Percentiles rank a stretch among this genome's conserved stretches.
Conservation (phyloP, 1,140 invertebrate genomes). For the Pogonomyrmex californicus region DNA sequence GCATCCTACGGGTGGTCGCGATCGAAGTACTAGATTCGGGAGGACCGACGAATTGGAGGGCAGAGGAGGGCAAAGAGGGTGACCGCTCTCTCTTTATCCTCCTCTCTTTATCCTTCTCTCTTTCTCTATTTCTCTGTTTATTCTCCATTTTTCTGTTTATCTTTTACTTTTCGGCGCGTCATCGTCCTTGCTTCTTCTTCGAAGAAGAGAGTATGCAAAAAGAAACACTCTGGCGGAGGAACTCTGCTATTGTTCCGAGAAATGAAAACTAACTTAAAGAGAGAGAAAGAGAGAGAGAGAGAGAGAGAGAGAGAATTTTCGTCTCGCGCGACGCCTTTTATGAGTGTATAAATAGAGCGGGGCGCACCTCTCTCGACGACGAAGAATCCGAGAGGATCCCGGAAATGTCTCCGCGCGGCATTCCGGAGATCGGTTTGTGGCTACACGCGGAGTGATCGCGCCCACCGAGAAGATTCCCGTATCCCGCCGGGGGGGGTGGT, state of each 20-base stretch:
- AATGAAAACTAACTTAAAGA: too few relatives aligned
- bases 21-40: conserved; percentile 71
- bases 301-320: background rate
- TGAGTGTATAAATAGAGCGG: conserved; percentile 52
- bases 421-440: background rate
- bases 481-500: background rate
- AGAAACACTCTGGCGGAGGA: conserved; percentile 9
- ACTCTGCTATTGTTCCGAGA: too few relatives aligned
- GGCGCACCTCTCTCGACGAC: background rate
- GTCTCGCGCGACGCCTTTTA: conserved; percentile 32
- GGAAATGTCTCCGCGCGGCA: conserved; percentile 26
- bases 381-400: background rate
- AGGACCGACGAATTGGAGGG: conserved; percentile 39
- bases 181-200: background rate
- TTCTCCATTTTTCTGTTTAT: background rate
- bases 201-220: background rate
- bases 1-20: conserved; percentile 75
- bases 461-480: background rate
- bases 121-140: background rate
- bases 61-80: background rate
- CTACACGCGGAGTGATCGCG: conserved; percentile 12
- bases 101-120: conserved; percentile 18
- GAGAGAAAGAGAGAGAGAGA: background rate
- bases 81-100: background rate
- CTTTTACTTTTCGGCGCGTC: background rate